Base-by-base conservation (phyloP, 1,140 invertebrate species). In the Antheraea mylitta region DNA sequence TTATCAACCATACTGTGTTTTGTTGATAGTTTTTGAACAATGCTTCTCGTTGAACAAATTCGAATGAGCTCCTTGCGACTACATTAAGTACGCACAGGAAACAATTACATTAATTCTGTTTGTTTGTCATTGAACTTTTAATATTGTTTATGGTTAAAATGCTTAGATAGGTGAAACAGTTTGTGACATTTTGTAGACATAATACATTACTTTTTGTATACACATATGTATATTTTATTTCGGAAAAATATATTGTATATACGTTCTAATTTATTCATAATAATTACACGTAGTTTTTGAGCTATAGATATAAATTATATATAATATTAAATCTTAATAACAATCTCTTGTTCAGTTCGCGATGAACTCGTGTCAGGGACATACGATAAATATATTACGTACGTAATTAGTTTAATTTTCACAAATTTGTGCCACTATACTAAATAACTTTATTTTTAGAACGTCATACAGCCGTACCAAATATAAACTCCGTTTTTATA, bases 331-430 rank as follows among this genome's bases (percentile, higher is more conserved):
- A 75, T 87, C 82, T 79, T 82, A 80, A 84, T 86, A 79, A 86
- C 81, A 83, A 85, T 87, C 82, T 85, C 77, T 81, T 76, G 79
- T 71, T 83, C 77, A 74, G 77, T 76, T 71, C 65, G 69, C 73
- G 80, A 81, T 88, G 83, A 88, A 88, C 87, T 76, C 72, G 66
- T 86, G 87, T 90, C 87, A 90, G 74, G 87, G 87, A 75, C 85
- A 70, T 42, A 53, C 68, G 86, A 89, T 89, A 87, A 89, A 68
- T 74, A 48, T 53, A 36, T 58, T 53, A 58, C 42, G 30, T 66
- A 59, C 65, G 60, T 61, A 61, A 36, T 59, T 30, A 37, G 72
- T 79, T 78, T 73, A 77, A 79, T 77, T 85, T 80, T 80, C 76
- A 77, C 81, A 73, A 82, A 79, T 71, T 78, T 77, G 66, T 78